These are phyloP conservation scores for Imbricaverruca yamaguchii DNA, from an alignment of 2,888 invertebrate species.

Conservation along the genomic window DNA sequence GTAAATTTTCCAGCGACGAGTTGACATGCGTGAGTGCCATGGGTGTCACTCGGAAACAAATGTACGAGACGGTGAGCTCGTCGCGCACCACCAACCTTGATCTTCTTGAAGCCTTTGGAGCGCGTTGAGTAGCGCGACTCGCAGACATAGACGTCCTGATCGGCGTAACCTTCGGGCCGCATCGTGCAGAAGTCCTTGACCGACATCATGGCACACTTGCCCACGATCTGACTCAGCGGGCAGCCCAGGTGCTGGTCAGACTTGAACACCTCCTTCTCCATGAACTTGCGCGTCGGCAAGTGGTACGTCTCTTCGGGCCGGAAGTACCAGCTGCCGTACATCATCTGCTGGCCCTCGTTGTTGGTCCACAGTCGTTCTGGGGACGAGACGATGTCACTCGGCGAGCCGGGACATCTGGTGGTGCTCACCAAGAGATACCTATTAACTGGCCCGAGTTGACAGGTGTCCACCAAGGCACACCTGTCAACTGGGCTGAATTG, in stretches of 20 bases:
- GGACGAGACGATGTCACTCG: slow-evolving; percentile 38
- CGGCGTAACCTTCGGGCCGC: slow-evolving; percentile 75
- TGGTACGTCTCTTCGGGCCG: slow-evolving; percentile 95
- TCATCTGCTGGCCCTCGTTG: slow-evolving; percentile 69
- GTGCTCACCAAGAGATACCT: too few species aligned
- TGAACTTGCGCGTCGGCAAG: slow-evolving; percentile 85
- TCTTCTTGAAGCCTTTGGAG: slow-evolving; percentile 84
- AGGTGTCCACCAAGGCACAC: too few species aligned
- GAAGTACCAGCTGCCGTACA: slow-evolving; percentile 84
- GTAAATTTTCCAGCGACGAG: too few species aligned
- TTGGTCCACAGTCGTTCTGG: slow-evolving; percentile 86
- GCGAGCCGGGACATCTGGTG: too few species aligned
- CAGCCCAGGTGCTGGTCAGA: slow-evolving; percentile 80
- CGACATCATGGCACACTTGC: slow-evolving; percentile 86
- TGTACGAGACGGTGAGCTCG: too few species aligned
- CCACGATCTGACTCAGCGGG: slow-evolving; percentile 67
- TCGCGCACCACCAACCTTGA: slow-evolving; percentile 49
- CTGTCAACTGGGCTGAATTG: too few species aligned
- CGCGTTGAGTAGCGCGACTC: slow-evolving; percentile 88
- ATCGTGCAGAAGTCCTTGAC: slow-evolving; percentile 89
- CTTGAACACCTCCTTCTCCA: slow-evolving; percentile 94
- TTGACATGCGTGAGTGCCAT: too few species aligned
- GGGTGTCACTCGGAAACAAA: too few species aligned
- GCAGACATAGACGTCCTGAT: slow-evolving; percentile 93
- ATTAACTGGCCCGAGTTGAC: too few species aligned